Percentiles rank a stretch among this genome's conserved stretches.
Evolutionary conservation across 2,888 invertebrate genomes (phyloP).

Genomic region (Macrostomum cliftonense): DNA sequence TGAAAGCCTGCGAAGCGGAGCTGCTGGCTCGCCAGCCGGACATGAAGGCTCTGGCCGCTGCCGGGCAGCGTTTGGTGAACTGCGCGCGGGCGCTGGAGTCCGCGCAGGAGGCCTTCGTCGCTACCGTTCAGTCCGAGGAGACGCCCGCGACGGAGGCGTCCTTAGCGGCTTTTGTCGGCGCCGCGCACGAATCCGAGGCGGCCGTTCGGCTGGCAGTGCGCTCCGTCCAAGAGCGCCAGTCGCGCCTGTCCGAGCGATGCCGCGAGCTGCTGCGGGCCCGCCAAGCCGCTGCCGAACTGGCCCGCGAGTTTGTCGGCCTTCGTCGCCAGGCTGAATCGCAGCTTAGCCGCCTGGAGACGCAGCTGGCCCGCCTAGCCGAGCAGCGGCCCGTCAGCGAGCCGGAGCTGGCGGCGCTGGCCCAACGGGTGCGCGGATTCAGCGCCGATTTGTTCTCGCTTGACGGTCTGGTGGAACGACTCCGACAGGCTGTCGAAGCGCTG

Average conservation of each 20-base stretch:
- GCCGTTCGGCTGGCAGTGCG: conserved; percentile 2
- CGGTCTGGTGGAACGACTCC: too few species aligned
- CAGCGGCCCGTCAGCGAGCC: not conserved
- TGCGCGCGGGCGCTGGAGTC: too few species aligned
- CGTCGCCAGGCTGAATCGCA: not conserved
- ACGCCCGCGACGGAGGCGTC: too few species aligned
- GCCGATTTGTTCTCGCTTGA: conserved; percentile 1
- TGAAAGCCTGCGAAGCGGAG: conserved; percentile 5
- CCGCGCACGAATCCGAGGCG: not conserved
- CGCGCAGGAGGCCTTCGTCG: too few species aligned
- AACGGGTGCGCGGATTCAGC: not conserved
- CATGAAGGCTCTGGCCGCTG: not conserved
- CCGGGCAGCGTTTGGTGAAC: not conserved
- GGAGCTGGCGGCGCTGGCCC: conserved; percentile 1
- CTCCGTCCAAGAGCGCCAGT: not conserved
- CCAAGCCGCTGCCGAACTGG: conserved; percentile 1
- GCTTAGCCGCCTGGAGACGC: not conserved
- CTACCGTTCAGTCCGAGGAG: too few species aligned
- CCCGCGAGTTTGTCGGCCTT: not conserved
- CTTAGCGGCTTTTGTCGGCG: too few species aligned
- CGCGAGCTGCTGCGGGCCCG: not conserved
- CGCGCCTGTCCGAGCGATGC: conserved; percentile 3
- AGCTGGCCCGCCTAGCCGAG: conserved; percentile 2
- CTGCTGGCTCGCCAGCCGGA: conserved; percentile 5
- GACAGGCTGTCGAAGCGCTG: too few species aligned